Evolutionary conservation across 2,888 invertebrate genomes (phyloP), one percentile per base, ranked within the genome.

Genomic region (Drosophila meridiana): DNA sequence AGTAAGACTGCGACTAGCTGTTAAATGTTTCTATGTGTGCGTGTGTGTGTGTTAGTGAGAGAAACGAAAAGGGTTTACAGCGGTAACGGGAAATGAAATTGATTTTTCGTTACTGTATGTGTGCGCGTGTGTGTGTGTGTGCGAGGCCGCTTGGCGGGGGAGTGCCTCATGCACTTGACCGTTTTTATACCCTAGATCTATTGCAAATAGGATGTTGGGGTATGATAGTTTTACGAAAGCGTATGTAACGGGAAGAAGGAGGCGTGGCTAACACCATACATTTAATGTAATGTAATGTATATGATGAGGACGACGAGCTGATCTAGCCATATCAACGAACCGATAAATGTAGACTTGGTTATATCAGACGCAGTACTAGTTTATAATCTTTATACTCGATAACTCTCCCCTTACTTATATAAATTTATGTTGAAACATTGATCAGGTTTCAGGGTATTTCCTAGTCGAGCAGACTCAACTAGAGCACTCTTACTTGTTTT

Each of bases 91-190:
- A 48, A 52, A 40, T 55, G 59, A 76, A 87, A 87, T 87, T 87
- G 87, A 87, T 87, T 87, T 90, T 87, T 82, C 82, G 59, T 36
- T 28, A 47, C 20, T 53, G 11, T 38, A 8, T 40, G 53, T 55
- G 59, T 63, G 11, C 52, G 56, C 52, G 56, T 26, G 34, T 9
- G 20, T 55, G 52, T 56, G 43, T 56, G 43, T 30, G 61, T 45
- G 63, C 36, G 55, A 5, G 63, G 59, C 53, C 53, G 47, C 47
- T 61, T 57, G 34, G 61, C 38, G 69, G 69, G 69, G 68, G 82
- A 66, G 82, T 81, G 71, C 61, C 63, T 60, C 42, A 38, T 73
- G 73, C 70, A 69, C 70, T 68, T 83, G 74, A 77, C 81, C 70
- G 68, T 65, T 76, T 67, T 59, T 42, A 42, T 42, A 42, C 42